Evolutionary conservation across 2,797 vertebrate genomes (phyloP).

Genomic region (Girardinus metallicus): DNA sequence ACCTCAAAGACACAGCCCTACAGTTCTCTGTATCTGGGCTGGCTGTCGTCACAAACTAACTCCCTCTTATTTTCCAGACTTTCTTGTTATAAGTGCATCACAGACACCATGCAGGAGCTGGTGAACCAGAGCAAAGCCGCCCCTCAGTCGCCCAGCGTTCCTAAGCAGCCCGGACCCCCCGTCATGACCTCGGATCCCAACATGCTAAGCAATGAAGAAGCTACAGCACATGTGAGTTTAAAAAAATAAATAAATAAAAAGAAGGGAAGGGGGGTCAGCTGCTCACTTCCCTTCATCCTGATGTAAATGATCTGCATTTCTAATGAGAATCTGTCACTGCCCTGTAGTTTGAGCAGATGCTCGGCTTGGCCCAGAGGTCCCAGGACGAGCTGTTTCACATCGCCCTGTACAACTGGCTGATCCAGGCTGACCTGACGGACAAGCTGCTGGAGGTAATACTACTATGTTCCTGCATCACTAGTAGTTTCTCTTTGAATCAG

Average conservation of each 20-base stretch:
- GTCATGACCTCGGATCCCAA: slow-evolving; percentile 96
- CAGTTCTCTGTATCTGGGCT: neutral
- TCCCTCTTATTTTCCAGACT: slow-evolving; percentile 76
- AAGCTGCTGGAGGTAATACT: slow-evolving; percentile 92
- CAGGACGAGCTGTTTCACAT: slow-evolving; percentile 98
- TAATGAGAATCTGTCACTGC: slow-evolving; percentile 19
- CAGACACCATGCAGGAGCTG: slow-evolving; percentile 97
- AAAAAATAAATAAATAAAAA: neutral
- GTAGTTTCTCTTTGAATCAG: neutral
- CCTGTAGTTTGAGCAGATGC: slow-evolving; percentile 93
- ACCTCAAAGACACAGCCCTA: neutral
- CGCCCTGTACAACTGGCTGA: slow-evolving; percentile 97
- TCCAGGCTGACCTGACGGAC: slow-evolving; percentile 93
- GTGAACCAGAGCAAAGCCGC: slow-evolving; percentile 98
- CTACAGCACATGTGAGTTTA: slow-evolving; percentile 91
- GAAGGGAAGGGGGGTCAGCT: neutral
- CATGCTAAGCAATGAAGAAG: slow-evolving; percentile 98
- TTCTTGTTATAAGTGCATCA: slow-evolving; percentile 95
- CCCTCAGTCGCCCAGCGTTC: slow-evolving; percentile 97
- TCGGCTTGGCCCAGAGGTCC: slow-evolving; percentile 91
- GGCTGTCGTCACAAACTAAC: neutral
- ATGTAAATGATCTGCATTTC: slow-evolving; percentile 6
- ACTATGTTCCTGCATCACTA: neutral
- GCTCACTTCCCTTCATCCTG: slow-evolving; percentile 1
- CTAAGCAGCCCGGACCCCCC: slow-evolving; percentile 96